A percentile compares a stretch with the other conserved stretches of the same genome.
Conservation (phyloP, 2,888 invertebrate genomes). For the Lydus trimaculatus region DNA sequence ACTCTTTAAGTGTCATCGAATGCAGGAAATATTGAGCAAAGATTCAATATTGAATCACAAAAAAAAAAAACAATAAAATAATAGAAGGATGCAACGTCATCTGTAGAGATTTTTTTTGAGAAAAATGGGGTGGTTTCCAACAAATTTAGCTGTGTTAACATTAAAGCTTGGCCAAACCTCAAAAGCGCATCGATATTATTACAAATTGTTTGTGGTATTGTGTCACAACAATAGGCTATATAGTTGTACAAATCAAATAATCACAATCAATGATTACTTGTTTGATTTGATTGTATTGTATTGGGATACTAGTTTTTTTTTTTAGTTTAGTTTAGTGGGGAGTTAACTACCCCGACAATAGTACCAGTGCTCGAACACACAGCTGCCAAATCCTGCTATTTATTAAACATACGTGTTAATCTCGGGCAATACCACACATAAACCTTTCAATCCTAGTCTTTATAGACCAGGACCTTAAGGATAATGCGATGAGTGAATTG, state of each 20-base stretch:
- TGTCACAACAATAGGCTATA: conserved; percentile 57
- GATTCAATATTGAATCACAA: conserved; percentile 18
- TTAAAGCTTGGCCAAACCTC: conserved; percentile 43
- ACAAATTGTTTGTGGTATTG: conserved; percentile 61
- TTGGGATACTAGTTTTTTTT: background rate
- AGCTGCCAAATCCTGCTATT: conserved; percentile 62
- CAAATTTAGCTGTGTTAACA: background rate
- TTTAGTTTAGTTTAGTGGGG: conserved; percentile 21
- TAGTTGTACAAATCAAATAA: conserved; percentile 39
- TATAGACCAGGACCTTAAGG: conserved; percentile 33
- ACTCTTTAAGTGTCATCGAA: conserved; percentile 21
- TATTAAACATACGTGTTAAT: conserved; percentile 64
- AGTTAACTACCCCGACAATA: conserved; percentile 50
- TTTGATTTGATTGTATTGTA: background rate
- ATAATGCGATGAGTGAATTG: conserved; percentile 48
- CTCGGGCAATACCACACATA: conserved; percentile 45
- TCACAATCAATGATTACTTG: background rate
- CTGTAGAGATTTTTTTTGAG: background rate
- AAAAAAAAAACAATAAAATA: too few relatives aligned
- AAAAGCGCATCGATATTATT: conserved; percentile 63
- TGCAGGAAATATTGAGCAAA: conserved; percentile 29
- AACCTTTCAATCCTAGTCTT: conserved; percentile 30
- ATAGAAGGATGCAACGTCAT: conserved; percentile 6
- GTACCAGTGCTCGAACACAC: conserved; percentile 54
- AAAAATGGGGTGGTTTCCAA: conserved; percentile 10